Conservation (phyloP, 2,888 invertebrate genomes). For the Callinectes sapidus region DNA sequence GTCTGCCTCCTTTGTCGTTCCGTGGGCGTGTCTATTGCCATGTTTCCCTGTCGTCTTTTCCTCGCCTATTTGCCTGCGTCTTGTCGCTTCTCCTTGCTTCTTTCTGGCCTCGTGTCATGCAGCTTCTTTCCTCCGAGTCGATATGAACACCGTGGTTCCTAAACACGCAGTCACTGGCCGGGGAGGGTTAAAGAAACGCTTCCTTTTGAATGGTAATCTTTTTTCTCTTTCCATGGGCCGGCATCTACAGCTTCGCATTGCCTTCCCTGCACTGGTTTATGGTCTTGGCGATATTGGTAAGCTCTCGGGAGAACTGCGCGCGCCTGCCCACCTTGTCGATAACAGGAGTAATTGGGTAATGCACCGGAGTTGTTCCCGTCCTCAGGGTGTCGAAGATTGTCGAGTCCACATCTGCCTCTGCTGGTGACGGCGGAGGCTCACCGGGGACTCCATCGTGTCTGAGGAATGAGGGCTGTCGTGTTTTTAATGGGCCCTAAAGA, state of each 20-base stretch:
- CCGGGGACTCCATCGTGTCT: not conserved
- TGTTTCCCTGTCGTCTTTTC: not conserved
- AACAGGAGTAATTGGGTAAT: constrained; percentile 3
- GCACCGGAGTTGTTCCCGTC: constrained; percentile 8
- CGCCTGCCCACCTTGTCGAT: constrained; percentile 1
- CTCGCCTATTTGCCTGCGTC: not conserved
- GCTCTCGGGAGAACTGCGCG: not conserved
- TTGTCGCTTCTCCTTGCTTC: not conserved
- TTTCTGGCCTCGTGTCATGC: not conserved
- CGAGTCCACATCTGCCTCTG: not conserved
- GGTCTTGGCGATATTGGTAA: constrained; percentile 7
- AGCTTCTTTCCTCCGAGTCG: not conserved
- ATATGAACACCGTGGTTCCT: not conserved
- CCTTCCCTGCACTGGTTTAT: not conserved
- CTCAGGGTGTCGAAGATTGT: not conserved
- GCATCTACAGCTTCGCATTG: not conserved
- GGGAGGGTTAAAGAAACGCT: not conserved
- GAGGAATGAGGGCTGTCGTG: not conserved
- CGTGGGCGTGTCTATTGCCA: not conserved
- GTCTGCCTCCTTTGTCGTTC: not conserved
- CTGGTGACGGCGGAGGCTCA: not conserved
- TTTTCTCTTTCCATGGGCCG: not conserved
- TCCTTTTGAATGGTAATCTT: not conserved
- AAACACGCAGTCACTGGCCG: not conserved
- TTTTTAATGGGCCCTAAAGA: not conserved